Base-by-base conservation (phyloP, 1,140 invertebrate genomes). In the Lepidurus packardi region DNA sequence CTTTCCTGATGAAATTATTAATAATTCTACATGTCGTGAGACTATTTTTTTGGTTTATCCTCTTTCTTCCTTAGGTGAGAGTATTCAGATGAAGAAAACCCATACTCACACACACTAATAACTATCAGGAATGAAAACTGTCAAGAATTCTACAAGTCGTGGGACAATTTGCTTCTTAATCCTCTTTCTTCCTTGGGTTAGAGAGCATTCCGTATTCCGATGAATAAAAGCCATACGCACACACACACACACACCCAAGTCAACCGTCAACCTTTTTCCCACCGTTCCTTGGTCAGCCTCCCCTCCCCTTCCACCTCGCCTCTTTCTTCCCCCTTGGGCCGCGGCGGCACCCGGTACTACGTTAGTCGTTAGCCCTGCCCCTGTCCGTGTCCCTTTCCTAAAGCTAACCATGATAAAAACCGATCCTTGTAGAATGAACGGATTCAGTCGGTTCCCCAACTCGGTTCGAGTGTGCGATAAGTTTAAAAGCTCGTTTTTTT, bases 261-360 rank as follows among this genome's bases (percentile, higher is more conserved):
- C 53, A 65, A 21, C 16, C 53, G 53, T 65, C 53, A 65, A 65
- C 53, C 53, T 65, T 65, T 65, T 65, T 65, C 53, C 53, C 53
- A 65, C 53, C 53, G 53, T 65, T 65, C 21, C 16, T 65, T 65
- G 16, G 13, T 65, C 6, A 7, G 16, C 53, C 53, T 21, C 53
- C 21, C 13, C 10, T 65, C 53, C 6, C 7, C 6, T 65, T 21
- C 6, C 53, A 65, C 53, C 53, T 11, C 13, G 16, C 21, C 21
- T 65, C 13, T 16, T 10, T 9, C 9, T 16, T n/a, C 53, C 53
- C 13, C 53, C 53, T 13, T 21, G 16, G 16, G 16, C 16, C 53
- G 13, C 13, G 16, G 21, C 13, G 6, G 21, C 16, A 65, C 53
- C 53, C 16, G 16, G 9, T 21, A 65, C 53, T 65, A n/a, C 8